These are phyloP conservation scores for Carlito syrichta DNA, from an alignment of 2,113 vertebrate species.

Conservation along the genomic window DNA sequence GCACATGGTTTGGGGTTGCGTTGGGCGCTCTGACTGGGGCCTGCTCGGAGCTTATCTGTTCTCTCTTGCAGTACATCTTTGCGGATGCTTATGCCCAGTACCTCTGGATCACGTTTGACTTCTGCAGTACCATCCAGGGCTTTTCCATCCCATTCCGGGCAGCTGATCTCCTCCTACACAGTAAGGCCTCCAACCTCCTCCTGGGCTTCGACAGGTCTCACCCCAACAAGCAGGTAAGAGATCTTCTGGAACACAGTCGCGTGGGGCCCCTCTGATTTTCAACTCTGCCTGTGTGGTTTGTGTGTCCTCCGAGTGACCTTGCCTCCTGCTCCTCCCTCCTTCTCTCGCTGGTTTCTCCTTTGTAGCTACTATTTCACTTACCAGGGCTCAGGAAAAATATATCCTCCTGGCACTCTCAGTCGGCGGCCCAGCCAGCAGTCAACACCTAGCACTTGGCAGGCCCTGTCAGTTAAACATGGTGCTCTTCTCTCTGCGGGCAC, in stretches of 20 bases:
- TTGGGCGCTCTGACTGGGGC: rapidly evolving
- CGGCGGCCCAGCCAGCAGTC: neutral
- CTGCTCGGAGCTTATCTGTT: neutral
- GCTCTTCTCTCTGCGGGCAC: neutral
- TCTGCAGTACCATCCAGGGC: constrained; percentile 90
- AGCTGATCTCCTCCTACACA: constrained; percentile 93
- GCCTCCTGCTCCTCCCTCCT: neutral
- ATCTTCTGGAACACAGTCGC: rapidly evolving
- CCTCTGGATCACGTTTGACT: constrained; percentile 96
- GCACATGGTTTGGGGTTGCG: neutral
- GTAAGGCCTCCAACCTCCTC: constrained; percentile 87
- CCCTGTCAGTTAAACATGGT: neutral
- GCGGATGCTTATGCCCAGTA: constrained; percentile 90
- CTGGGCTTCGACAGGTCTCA: constrained; percentile 94
- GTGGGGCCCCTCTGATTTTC: neutral
- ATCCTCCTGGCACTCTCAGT: neutral
- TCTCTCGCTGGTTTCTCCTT: neutral
- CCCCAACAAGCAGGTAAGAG: constrained; percentile 93
- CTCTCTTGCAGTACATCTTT: constrained; percentile 91
- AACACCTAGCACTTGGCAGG: neutral
- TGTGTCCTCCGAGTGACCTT: constrained; percentile 25
- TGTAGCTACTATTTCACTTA: constrained; percentile 21
- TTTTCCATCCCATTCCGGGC: constrained; percentile 93
- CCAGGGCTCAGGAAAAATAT: neutral
- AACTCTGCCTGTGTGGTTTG: neutral